Percentiles rank a stretch among this genome's conserved stretches.
These are phyloP conservation scores for Polyploca ridens DNA, from an alignment of 2,888 invertebrate species.

Conservation along the genomic window DNA sequence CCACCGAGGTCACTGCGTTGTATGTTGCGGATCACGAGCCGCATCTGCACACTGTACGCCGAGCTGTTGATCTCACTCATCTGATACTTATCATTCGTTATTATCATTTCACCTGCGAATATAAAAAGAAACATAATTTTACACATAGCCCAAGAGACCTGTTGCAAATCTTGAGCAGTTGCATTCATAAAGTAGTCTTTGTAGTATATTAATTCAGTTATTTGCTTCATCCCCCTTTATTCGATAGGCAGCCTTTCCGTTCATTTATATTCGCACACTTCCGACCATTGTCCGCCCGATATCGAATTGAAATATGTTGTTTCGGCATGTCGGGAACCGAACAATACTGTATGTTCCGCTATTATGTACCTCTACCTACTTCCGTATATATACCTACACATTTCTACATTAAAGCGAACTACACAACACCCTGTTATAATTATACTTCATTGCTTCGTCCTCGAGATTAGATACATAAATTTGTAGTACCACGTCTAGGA, in stretches of 20 bases:
- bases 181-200: neutral
- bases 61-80: constrained; percentile 92
- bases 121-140: neutral
- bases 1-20: constrained; percentile 92
- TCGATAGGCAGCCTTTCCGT: constrained; percentile 77
- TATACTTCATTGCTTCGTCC: too few species aligned
- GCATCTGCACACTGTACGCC: constrained; percentile 94
- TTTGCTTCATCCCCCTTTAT: constrained; percentile 66
- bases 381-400: constrained; percentile 13
- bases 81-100: constrained; percentile 92
- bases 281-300: constrained; percentile 79
- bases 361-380: constrained; percentile 17
- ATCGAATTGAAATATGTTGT: constrained; percentile 83
- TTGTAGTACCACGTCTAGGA: too few species aligned
- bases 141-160: neutral
- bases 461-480: too few species aligned
- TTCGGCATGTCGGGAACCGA: constrained; percentile 67
- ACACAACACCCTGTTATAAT: constrained; percentile 39
- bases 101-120: constrained; percentile 94
- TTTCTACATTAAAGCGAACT: constrained; percentile 18
- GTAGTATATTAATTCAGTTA: neutral
- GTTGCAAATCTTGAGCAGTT: neutral
- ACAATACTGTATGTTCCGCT: constrained; percentile 48
- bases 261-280: constrained; percentile 81
- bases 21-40: constrained; percentile 89